Evolutionary conservation across 2,888 invertebrate genomes (phyloP), one percentile per base, ranked within the genome.

Genomic region (Cryptosula pallasiana): DNA sequence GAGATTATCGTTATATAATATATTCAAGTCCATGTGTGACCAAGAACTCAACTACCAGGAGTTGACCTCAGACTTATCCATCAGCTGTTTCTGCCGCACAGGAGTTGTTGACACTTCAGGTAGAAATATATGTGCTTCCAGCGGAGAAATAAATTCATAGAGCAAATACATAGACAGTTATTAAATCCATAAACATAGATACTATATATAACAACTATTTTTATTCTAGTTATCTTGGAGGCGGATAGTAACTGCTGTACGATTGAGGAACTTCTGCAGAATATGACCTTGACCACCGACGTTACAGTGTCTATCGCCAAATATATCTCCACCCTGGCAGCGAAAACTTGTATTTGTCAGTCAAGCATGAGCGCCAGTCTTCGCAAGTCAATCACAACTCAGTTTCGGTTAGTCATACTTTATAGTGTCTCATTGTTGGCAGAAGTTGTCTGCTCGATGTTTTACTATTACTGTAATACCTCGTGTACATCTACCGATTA

Each of bases 31-130:
- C 16, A 27, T 63, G 34, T 63, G 63, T 63, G 63, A 63, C 9
- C 63, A 27, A 63, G 63, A 63, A 32, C 27, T 63, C 25, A 27
- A 32, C 13, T 63, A 63, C 32, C 63, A 63, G 27, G 63, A 63
- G 63, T 32, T 63, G 5, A 63, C 34, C 9, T 63, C 63, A 32
- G 63, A 63, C 34, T 13, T 63, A n/a, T 63, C 63, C 27, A 63
- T 63, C 27, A 63, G 63, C 63, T 63, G 32, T 34, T 63, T 63
- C n/a, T 63, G 63, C 32, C 2, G 63, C 25, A 63, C 63, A 29
- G 63, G 63, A 25, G 32, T 63, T 13, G 27, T 63, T 13, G 63
- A 27, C 32, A 63, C 63, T 32, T 63, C 63, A 63, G 63, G 63
- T 63, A 32, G 13, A 45, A 20, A 13, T 45, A n/a, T n/a, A n/a